These are phyloP conservation scores for Microtus ochrogaster DNA, from an alignment of 2,113 vertebrate species.

Conservation along the genomic window DNA sequence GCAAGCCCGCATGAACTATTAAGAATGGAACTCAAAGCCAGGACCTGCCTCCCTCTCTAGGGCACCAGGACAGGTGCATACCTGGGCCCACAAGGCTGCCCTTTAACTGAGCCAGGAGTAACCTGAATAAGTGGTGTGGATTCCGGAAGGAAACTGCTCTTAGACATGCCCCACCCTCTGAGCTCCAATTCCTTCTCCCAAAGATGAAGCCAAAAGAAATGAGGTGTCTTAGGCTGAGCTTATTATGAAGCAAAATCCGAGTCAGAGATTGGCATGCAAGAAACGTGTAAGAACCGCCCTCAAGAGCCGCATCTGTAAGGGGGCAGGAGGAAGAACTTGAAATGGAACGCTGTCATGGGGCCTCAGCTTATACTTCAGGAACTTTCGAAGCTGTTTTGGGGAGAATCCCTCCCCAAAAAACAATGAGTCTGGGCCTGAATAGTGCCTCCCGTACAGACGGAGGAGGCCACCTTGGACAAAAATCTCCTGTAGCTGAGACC, in stretches of 20 bases:
- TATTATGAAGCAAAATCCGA: constrained; percentile 33
- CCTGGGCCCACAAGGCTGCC: not conserved
- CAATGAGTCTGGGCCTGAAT: not conserved
- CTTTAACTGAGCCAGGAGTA: not conserved
- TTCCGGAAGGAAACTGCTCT: constrained; percentile 18
- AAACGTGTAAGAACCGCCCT: not conserved
- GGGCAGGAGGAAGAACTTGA: not conserved
- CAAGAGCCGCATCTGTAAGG: not conserved
- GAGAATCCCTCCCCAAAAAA: not conserved
- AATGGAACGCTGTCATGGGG: not conserved
- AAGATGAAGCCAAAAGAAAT: not conserved
- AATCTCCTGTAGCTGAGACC: not conserved
- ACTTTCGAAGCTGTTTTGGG: not conserved
- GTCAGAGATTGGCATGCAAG: not conserved
- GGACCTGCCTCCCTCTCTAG: not conserved
- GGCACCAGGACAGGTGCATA: not conserved
- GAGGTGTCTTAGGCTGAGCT: not conserved
- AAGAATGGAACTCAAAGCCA: constrained; percentile 32
- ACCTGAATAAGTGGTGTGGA: not conserved
- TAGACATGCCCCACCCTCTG: not conserved
- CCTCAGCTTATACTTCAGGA: not conserved
- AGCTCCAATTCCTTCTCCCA: not conserved
- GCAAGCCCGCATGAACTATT: constrained; percentile 29
- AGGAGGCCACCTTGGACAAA: not conserved
- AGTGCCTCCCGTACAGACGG: not conserved